These are phyloP conservation scores for Alentia gelatinosa DNA, from an alignment of 2,888 invertebrate species.

Conservation along the genomic window DNA sequence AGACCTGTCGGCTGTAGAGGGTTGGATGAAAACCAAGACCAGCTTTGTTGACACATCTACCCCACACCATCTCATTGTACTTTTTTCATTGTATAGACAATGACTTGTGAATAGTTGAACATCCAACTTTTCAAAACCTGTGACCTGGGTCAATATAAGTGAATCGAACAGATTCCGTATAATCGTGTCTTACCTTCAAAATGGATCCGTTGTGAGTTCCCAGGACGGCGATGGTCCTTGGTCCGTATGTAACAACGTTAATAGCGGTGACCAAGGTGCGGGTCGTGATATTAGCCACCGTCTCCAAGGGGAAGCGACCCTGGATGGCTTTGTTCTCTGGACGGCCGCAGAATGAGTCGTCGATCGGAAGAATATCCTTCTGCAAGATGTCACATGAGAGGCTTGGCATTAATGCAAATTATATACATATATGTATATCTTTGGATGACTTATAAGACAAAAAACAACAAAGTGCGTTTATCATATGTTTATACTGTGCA, in stretches of 20 bases:
- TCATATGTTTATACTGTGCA: too few species aligned
- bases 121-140: too few species aligned
- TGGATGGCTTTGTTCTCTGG: slow-evolving; percentile 61
- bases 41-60: too few species aligned
- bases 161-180: neutral
- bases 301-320: slow-evolving; percentile 59
- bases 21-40: too few species aligned
- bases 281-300: slow-evolving; percentile 53
- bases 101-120: too few species aligned
- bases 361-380: slow-evolving; percentile 42
- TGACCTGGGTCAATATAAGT: too few species aligned
- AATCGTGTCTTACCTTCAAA: slow-evolving; percentile 59
- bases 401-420: neutral
- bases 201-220: slow-evolving; percentile 61
- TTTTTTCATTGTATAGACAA: too few species aligned
- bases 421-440: neutral
- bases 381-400: neutral
- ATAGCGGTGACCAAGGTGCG: slow-evolving; percentile 60
- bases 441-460: neutral
- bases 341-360: slow-evolving; percentile 62
- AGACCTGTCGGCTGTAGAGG: too few species aligned
- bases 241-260: slow-evolving; percentile 52
- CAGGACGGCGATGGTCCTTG: slow-evolving; percentile 62
- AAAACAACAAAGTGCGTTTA: too few species aligned
- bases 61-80: too few species aligned